Conservation (phyloP, 2,888 invertebrate genomes). For the Taenaris catops region DNA sequence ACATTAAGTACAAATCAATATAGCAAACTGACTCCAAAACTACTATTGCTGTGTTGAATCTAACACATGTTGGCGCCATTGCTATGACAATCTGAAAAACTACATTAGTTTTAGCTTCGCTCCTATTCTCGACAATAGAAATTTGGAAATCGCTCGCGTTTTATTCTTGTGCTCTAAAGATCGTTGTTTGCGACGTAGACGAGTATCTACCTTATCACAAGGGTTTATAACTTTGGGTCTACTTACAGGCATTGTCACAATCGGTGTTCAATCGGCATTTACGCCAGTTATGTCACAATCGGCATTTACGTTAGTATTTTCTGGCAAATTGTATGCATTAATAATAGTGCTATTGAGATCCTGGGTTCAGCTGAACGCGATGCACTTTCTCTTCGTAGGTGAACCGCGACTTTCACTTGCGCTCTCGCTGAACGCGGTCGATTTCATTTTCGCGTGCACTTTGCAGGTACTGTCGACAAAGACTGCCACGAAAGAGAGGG, state of each 20-base stretch:
- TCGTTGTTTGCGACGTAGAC: too few species aligned
- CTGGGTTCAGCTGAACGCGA: constrained; percentile 58
- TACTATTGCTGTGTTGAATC: constrained; percentile 46
- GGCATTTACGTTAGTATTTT: too few species aligned
- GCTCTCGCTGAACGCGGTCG: constrained; percentile 73
- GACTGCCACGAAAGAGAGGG: constrained; percentile 83
- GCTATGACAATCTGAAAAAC: constrained; percentile 47
- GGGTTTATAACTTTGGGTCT: too few species aligned
- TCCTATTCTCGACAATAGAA: too few species aligned
- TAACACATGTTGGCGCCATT: constrained; percentile 51
- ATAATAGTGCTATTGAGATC: too few species aligned
- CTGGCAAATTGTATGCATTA: too few species aligned
- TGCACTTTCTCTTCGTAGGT: constrained; percentile 76
- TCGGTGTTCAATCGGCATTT: too few species aligned
- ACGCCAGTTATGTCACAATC: too few species aligned
- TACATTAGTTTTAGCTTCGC: background rate
- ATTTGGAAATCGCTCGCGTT: too few species aligned
- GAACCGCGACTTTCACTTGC: constrained; percentile 78
- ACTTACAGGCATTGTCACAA: too few species aligned
- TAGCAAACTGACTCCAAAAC: constrained; percentile 63
- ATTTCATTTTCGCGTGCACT: constrained; percentile 78
- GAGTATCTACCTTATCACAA: too few species aligned
- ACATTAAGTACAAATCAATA: constrained; percentile 68
- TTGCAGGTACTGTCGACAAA: constrained; percentile 81
- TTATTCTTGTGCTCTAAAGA: too few species aligned